A percentile compares a stretch with the other conserved stretches of the same genome.
These are phyloP conservation scores for Tetranychus truncatus DNA, from an alignment of 2,888 invertebrate species.

Conservation along the genomic window DNA sequence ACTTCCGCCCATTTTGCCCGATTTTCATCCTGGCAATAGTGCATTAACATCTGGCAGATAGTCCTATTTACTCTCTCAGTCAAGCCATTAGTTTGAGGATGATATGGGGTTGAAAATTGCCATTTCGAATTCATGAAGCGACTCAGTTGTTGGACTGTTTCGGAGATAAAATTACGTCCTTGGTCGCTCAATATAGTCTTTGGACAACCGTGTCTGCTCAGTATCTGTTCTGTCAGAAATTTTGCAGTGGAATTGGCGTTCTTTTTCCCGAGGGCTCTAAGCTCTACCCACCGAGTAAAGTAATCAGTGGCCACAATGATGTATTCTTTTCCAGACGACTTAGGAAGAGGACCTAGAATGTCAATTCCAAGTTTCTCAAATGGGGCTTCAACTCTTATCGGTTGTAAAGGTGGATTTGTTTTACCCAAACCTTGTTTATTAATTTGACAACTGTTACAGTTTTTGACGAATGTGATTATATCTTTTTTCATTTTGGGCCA, in stretches of 20 bases:
- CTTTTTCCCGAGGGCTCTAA: neutral
- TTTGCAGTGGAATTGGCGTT: neutral
- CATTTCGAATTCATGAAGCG: neutral
- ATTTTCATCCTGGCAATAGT: constrained; percentile 12
- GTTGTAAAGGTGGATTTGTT: too few species aligned
- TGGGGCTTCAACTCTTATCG: too few species aligned
- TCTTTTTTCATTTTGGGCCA: too few species aligned
- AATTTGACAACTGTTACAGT: too few species aligned
- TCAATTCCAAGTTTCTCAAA: too few species aligned
- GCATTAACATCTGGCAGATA: constrained; percentile 11
- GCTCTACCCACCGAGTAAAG: neutral
- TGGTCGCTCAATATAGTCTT: constrained; percentile 2
- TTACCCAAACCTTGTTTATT: too few species aligned
- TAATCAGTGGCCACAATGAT: constrained; percentile 1
- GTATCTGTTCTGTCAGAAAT: neutral
- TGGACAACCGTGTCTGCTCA: constrained; percentile 4
- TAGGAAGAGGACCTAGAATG: neutral
- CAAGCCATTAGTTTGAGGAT: constrained; percentile 13
- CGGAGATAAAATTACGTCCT: constrained; percentile 6
- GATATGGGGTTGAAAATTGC: neutral
- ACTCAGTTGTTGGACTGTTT: neutral
- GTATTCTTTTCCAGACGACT: neutral
- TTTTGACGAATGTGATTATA: too few species aligned
- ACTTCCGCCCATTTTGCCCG: constrained; percentile 14
- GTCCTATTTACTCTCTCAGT: constrained; percentile 5